Evolutionary conservation across 2,797 vertebrate genomes (phyloP).

Genomic region (Sciaenops ocellatus): DNA sequence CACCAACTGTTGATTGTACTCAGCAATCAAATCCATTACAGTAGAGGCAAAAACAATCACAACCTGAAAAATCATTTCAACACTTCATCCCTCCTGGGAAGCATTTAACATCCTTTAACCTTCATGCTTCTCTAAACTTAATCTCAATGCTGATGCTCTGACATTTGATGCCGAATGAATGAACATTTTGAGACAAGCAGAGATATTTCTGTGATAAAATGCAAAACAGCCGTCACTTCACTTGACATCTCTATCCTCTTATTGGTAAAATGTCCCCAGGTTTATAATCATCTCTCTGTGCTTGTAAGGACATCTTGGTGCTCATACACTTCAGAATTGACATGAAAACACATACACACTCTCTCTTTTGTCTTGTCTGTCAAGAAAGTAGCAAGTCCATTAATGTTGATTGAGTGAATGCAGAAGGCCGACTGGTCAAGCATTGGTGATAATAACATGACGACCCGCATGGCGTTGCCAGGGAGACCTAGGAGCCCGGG

Average conservation of each 20-base stretch:
- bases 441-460: constrained; percentile 68
- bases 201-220: background rate
- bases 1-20: background rate
- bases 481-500: constrained; percentile 50
- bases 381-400: constrained; percentile 68
- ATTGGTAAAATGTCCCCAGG: constrained; percentile 7
- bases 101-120: background rate
- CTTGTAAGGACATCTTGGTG: background rate
- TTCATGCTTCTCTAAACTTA: background rate
- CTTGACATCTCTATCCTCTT: background rate
- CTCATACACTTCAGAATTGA: constrained; percentile 2
- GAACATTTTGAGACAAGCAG: background rate
- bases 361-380: constrained; percentile 42
- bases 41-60: background rate
- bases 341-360: constrained; percentile 12
- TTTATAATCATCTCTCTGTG: background rate
- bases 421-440: constrained; percentile 70
- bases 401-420: constrained; percentile 68
- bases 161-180: background rate
- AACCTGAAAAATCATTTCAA: background rate
- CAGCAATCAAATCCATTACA: background rate
- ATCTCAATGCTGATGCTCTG: background rate
- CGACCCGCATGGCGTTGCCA: constrained; percentile 65
- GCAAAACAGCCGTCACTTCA: background rate
- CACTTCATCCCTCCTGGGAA: background rate